Evolutionary conservation across 2,113 vertebrate genomes (phyloP).

Genomic region (Lynx canadensis): DNA sequence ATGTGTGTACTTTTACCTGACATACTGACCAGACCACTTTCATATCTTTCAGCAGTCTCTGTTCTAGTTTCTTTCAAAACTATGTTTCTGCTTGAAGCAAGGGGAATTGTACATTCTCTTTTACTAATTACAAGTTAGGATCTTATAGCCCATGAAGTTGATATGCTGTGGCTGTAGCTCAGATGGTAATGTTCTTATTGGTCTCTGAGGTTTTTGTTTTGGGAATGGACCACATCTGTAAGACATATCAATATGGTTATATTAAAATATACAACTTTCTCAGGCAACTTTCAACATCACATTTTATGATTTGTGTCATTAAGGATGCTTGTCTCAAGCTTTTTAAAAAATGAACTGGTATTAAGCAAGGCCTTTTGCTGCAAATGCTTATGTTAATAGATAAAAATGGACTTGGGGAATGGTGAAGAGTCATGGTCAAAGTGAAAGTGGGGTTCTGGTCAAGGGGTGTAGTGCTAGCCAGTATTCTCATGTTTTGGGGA

Average conservation of each 20-base stretch:
- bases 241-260: neutral
- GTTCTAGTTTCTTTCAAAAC: neutral
- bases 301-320: neutral
- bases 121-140: neutral
- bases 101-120: neutral
- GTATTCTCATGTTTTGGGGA: neutral
- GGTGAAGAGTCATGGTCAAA: neutral
- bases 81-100: neutral
- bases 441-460: neutral
- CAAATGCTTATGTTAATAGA: neutral
- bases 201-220: neutral
- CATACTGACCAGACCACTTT: neutral
- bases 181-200: neutral
- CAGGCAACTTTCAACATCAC: neutral
- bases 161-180: neutral
- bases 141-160: neutral
- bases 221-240: rapidly evolving
- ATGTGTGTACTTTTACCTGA: neutral
- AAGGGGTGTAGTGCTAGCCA: neutral
- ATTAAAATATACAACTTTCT: neutral
- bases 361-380: neutral
- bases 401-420: neutral
- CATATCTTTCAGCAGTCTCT: neutral
- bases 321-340: neutral
- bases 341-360: neutral